phyloP scores from a whole-genome alignment of 2,113 vertebrate species.

The Cyprinus carpio region DNA sequence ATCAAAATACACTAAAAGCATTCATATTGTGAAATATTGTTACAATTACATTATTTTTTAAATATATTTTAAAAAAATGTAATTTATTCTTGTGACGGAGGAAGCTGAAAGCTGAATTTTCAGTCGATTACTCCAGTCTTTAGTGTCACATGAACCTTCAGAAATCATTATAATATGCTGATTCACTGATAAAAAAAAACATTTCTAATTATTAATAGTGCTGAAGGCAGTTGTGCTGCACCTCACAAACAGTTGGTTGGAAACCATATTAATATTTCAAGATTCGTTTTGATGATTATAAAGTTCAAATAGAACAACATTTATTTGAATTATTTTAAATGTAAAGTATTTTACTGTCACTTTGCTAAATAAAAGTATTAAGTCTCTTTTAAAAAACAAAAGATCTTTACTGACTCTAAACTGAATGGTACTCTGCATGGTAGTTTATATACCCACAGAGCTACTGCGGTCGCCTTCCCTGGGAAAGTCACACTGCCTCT shows the following conservation, averaged over 20 bases:
- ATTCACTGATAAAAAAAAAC: neutral
- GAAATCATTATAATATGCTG: neutral
- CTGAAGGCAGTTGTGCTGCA: neutral
- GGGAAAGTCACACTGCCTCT: neutral
- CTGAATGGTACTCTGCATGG: too few relatives aligned
- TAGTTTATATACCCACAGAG: too few relatives aligned
- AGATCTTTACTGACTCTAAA: too few relatives aligned
- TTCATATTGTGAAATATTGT: neutral
- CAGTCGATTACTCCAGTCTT: neutral
- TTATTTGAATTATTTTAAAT: neutral
- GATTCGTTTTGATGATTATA: neutral
- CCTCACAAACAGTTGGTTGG: too few relatives aligned
- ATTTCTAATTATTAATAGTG: too few relatives aligned
- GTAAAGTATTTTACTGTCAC: neutral
- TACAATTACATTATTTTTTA: neutral
- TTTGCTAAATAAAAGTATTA: too few relatives aligned
- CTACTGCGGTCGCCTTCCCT: too few relatives aligned
- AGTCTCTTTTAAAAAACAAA: too few relatives aligned
- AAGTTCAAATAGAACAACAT: neutral
- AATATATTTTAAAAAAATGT: too few relatives aligned
- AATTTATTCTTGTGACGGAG: too few relatives aligned
- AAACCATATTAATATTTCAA: neutral
- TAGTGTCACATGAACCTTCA: too few relatives aligned
- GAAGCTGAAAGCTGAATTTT: too few relatives aligned
- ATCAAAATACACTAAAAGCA: neutral